A percentile compares a stretch with the other conserved stretches of the same genome.
phyloP scores from a whole-genome alignment of 2,888 invertebrate species.

The Chaetoderma sp. region DNA sequence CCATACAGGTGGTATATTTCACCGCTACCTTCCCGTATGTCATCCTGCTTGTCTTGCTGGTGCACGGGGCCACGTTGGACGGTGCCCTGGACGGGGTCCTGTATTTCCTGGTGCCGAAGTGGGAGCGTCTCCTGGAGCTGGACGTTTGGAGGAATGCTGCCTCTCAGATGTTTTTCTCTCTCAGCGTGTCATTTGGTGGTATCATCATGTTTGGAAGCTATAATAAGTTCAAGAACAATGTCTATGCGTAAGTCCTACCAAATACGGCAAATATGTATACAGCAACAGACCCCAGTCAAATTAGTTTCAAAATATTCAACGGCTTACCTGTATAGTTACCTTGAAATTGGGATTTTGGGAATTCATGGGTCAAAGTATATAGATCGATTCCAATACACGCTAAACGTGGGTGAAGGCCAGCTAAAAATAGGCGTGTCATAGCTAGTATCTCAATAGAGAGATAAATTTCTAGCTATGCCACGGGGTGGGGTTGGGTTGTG shows the following conservation, averaged over 20 bases:
- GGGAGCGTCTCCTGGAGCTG: constrained; percentile 49
- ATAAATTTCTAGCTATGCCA: too few species aligned
- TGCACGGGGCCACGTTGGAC: constrained; percentile 50
- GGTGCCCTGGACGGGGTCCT: constrained; percentile 56
- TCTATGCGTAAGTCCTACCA: constrained; percentile 61
- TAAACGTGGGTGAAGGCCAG: too few species aligned
- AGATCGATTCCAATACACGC: too few species aligned
- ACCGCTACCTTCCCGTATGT: constrained; percentile 61
- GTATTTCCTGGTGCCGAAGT: constrained; percentile 55
- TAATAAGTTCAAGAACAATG: constrained; percentile 75
- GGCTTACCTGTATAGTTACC: too few species aligned
- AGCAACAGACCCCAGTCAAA: too few species aligned
- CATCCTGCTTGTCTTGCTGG: constrained; percentile 51
- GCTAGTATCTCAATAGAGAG: too few species aligned
- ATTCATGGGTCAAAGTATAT: too few species aligned
- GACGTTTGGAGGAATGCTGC: constrained; percentile 86
- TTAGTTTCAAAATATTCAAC: too few species aligned
- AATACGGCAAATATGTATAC: too few species aligned
- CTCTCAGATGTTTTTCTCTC: constrained; percentile 86
- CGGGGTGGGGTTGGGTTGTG: too few species aligned
- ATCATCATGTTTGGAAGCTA: constrained; percentile 80
- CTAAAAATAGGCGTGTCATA: too few species aligned
- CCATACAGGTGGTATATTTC: constrained; percentile 59
- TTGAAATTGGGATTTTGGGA: too few species aligned
- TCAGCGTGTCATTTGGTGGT: constrained; percentile 83